These are phyloP conservation scores for Campaea margaritaria DNA, from an alignment of 2,888 invertebrate genomes.

Conservation along the genomic window DNA sequence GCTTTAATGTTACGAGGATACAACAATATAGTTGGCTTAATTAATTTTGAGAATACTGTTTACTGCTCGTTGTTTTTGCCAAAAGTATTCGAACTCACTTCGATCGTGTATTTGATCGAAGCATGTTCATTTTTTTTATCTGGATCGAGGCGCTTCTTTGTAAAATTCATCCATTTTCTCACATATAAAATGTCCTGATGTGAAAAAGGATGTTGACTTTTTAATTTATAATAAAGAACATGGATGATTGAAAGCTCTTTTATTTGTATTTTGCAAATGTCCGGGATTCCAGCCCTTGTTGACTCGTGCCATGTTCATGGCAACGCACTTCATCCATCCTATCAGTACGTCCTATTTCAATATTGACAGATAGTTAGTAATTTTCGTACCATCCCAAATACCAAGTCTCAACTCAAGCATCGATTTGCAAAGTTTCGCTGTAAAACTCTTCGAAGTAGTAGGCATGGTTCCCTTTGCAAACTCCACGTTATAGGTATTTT, in stretches of 20 bases:
- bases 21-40: conserved; percentile 59
- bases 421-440: conserved; percentile 52
- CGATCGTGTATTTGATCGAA: neutral
- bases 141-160: no score
- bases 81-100: conserved; percentile 1
- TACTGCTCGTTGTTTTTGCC: conserved; percentile 45
- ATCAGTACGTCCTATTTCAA: conserved; percentile 12
- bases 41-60: conserved; percentile 62
- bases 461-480: conserved; percentile 38
- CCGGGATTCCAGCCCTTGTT: no score
- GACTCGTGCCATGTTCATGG: no score
- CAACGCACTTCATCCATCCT: neutral
- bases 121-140: neutral
- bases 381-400: conserved; percentile 32
- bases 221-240: no score
- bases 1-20: conserved; percentile 48
- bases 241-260: neutral
- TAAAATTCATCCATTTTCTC: no score
- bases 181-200: no score
- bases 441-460: conserved; percentile 47
- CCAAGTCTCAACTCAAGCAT: conserved; percentile 45
- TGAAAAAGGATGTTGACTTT: no score
- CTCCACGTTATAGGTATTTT: conserved; percentile 20
- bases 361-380: conserved; percentile 8
- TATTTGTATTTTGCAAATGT: neutral